These are phyloP conservation scores for Bombylius discolor DNA, from an alignment of 2,888 invertebrate genomes.

Conservation along the genomic window DNA sequence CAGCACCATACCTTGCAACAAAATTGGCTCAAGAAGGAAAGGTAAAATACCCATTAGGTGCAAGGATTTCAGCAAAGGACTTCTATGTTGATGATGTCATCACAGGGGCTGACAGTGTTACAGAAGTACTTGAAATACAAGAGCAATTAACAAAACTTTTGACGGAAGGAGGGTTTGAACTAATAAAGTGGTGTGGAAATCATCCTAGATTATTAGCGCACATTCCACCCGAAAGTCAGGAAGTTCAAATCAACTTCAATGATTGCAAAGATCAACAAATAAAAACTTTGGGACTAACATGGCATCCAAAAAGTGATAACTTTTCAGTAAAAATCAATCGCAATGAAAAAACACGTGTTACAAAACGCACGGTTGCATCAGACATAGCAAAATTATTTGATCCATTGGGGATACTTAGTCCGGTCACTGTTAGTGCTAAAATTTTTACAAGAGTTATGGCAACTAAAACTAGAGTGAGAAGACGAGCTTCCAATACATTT, in stretches of 20 bases:
- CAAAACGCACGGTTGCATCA: not conserved
- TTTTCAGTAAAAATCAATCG: constrained; percentile 3
- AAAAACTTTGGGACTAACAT: constrained; percentile 1
- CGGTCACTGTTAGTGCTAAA: constrained; percentile 1
- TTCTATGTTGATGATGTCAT: constrained; percentile 3
- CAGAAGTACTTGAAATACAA: not conserved
- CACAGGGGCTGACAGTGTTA: not conserved
- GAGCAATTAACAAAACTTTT: not conserved
- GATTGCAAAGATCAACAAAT: not conserved
- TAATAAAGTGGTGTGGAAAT: constrained; percentile 1
- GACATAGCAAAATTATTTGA: not conserved
- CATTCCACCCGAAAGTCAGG: not conserved
- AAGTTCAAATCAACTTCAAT: not conserved
- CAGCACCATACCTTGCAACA: constrained; percentile 1
- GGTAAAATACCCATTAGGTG: not conserved
- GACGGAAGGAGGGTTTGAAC: not conserved
- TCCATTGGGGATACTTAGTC: constrained; percentile 5
- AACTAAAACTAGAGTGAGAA: constrained; percentile 4
- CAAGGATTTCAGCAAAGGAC: not conserved
- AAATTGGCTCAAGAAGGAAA: not conserved
- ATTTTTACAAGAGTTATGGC: constrained; percentile 8
- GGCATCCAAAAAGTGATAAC: constrained; percentile 6
- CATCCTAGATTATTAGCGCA: not conserved
- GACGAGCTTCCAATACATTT: not conserved
- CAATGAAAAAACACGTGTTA: not conserved